Evolutionary conservation across 64 coral and sea anemone species (phyloP).

Genomic region (Stylophora pistillata): DNA sequence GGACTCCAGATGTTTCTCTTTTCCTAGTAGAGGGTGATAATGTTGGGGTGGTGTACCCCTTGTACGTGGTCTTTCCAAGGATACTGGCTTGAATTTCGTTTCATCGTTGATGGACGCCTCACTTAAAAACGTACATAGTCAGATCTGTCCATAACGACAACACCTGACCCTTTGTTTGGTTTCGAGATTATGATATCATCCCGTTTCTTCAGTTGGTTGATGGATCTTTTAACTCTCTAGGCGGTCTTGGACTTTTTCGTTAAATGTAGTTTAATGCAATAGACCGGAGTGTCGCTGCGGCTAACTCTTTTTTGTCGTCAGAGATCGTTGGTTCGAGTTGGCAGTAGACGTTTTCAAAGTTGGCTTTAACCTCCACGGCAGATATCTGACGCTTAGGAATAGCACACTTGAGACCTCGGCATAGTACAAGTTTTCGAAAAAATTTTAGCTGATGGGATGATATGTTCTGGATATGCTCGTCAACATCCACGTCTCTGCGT

Average conservation of each 20-base stretch:
- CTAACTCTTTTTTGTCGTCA: neutral
- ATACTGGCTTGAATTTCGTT: neutral
- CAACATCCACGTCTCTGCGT: neutral
- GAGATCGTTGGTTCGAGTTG: neutral
- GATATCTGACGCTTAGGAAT: neutral
- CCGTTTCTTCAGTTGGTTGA: slow-evolving; percentile 2
- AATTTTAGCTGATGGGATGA: slow-evolving; percentile 8
- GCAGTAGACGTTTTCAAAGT: slow-evolving; percentile 9
- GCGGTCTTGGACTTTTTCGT: too few relatives aligned
- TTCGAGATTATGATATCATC: slow-evolving; percentile 17
- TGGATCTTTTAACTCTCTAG: too few relatives aligned
- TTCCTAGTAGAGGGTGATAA: slow-evolving; percentile 18
- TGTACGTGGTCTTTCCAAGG: neutral
- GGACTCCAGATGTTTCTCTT: slow-evolving; percentile 9
- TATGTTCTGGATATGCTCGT: slow-evolving; percentile 31
- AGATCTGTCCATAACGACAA: neutral
- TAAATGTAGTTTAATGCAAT: too few relatives aligned
- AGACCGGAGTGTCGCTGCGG: neutral
- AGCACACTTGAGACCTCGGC: neutral
- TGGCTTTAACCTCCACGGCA: neutral
- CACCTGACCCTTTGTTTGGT: slow-evolving; percentile 35
- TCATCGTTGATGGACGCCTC: neutral
- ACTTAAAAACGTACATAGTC: neutral
- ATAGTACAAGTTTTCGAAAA: slow-evolving; percentile 20
- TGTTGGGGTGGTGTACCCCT: slow-evolving; percentile 14